Conservation (phyloP, 1,140 invertebrate species). For the Temnothorax curvispinosus region DNA sequence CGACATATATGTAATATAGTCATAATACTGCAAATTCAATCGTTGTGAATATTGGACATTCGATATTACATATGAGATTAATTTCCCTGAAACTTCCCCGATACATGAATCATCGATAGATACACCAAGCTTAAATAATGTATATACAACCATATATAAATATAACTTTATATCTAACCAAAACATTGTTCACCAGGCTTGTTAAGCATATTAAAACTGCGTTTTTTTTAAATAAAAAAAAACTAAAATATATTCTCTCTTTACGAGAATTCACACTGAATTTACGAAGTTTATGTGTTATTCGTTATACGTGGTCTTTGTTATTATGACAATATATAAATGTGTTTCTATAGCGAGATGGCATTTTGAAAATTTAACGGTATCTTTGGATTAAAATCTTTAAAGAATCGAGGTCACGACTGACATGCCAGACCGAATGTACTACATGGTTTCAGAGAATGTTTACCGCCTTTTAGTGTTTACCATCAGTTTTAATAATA, state of each 20-base stretch:
- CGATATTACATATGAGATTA: constrained; percentile 15
- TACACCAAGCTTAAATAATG: background rate
- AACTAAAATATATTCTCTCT: background rate
- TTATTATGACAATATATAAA: background rate
- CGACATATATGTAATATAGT: background rate
- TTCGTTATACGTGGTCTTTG: background rate
- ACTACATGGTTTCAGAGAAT: background rate
- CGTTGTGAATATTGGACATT: constrained; percentile 4
- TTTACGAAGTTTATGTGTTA: background rate
- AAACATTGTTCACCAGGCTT: background rate
- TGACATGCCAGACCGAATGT: background rate
- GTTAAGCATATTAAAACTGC: background rate
- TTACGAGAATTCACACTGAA: background rate
- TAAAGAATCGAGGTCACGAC: background rate
- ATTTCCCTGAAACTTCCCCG: constrained; percentile 23
- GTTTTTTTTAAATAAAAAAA: background rate
- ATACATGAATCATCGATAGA: background rate
- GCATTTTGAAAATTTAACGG: background rate
- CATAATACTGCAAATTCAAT: constrained; percentile 47
- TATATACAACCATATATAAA: background rate
- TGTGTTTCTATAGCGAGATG: background rate
- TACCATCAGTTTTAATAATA: background rate
- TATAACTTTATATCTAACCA: background rate
- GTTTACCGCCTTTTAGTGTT: background rate
- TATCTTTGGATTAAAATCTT: background rate